A percentile compares a stretch with the other conserved stretches of the same genome.
Conservation (phyloP, 2,888 invertebrate genomes). For the Urechis unicinctus region DNA sequence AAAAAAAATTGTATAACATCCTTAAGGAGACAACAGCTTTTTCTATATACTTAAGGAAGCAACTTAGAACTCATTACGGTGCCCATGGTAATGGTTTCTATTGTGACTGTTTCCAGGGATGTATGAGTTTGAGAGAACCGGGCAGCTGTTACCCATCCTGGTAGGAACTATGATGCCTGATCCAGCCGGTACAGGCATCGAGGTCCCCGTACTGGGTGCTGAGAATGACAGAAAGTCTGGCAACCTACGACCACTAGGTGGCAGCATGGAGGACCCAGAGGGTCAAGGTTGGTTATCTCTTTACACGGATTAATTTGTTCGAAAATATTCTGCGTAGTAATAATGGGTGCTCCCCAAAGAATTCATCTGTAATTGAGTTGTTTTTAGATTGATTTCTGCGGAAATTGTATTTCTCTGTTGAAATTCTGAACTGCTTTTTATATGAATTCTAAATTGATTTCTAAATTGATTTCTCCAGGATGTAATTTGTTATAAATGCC, state of each 20-base stretch:
- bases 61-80: no score
- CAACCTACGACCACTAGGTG: conserved; percentile 39
- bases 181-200: conserved; percentile 34
- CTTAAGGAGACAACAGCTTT: background rate
- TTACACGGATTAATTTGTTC: no score
- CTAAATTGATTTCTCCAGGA: no score
- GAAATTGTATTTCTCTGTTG: no score
- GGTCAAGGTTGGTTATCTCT: conserved; percentile 31
- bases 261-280: conserved; percentile 46
- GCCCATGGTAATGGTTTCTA: no score
- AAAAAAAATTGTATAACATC: background rate
- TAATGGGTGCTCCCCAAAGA: no score
- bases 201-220: conserved; percentile 43
- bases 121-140: conserved; percentile 42
- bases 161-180: conserved; percentile 44
- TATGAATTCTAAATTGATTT: no score
- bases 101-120: conserved; percentile 28
- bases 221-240: conserved; percentile 30
- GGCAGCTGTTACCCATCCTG: conserved; percentile 44
- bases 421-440: no score
- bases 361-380: no score
- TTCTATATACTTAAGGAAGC: no score
- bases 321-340: no score
- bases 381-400: background rate
- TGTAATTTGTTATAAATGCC: no score